These are phyloP conservation scores for Oxyura jamaicensis DNA, from an alignment of 2,113 vertebrate genomes.

Conservation along the genomic window DNA sequence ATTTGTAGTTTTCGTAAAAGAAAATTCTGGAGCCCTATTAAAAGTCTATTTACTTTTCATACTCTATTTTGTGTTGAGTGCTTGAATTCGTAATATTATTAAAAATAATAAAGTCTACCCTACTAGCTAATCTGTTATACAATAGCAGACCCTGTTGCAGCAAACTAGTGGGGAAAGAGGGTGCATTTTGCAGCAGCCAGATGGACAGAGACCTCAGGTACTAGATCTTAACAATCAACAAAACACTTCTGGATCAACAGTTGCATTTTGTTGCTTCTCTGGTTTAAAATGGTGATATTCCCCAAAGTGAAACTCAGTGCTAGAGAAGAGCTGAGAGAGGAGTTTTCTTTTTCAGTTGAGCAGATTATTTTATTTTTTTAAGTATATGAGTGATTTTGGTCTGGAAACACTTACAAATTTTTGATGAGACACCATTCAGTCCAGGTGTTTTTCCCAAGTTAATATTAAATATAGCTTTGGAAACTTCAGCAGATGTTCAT, in stretches of 20 bases:
- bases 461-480: conserved; percentile 47
- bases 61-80: background rate
- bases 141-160: background rate
- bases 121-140: background rate
- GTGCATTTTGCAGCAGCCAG: background rate
- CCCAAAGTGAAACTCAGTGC: background rate
- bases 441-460: conserved; percentile 58
- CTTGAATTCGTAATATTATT: background rate
- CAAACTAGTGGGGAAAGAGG: background rate
- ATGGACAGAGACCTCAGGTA: background rate
- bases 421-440: conserved; percentile 30
- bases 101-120: background rate
- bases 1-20: background rate
- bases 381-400: background rate
- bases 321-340: background rate
- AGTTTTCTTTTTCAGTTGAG: background rate
- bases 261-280: background rate
- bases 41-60: background rate
- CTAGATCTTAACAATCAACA: background rate
- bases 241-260: background rate
- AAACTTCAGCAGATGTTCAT: conserved; percentile 49
- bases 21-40: background rate
- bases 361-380: background rate
- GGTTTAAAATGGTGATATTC: background rate
- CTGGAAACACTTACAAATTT: conserved; percentile 24